Evolutionary conservation across 2,797 vertebrate genomes (phyloP), one percentile per base, ranked within the genome.

Genomic region (Ctenopoma multispine): DNA sequence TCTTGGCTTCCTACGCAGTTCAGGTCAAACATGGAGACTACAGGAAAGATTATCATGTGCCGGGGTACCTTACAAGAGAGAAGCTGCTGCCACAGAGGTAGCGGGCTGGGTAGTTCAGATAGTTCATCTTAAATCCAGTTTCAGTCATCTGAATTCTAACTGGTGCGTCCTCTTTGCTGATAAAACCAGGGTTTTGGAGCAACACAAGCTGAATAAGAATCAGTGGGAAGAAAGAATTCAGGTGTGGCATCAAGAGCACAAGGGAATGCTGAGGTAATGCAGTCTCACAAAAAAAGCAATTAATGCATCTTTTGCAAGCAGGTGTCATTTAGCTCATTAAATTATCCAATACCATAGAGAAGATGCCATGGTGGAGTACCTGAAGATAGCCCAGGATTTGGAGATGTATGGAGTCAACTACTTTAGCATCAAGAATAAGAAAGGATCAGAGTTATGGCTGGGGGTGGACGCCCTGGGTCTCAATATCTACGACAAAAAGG

Each of bases 391-490:
- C 27, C 97, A 99, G 85, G 98, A 99, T 84, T 91, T 99, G 81
- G 97, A 99, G 90, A 99, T 99, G 98, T 99, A 99, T 0, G 97
- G 97, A 15, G 96, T 99, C 56, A 99, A 99, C 89, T 99, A 99
- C 87, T 99, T 99, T 86, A 97, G 58, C 87, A 99, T 99, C 90
- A 99, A 99, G 89, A 99, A 99, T 90, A 99, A 99, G 90, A 99
- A 99, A 88, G 97, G 96, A 31, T 97, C 97, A 0, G 97, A 98
- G 83, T 93, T 99, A 62, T 97, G 97, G 97, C 89, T 99, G 72
- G 97, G 98, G 5, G 97, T 99, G 24, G 97, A 99, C 68, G 96
- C 98, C 15, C 93, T 99, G 69, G 97, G 98, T 58, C 95, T 99
- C 47, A 98, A 99, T 82, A 98, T 99, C 84, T 99, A 99, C 57